Conservation (phyloP, 2,888 invertebrate species). For the Chironomus tentans region DNA sequence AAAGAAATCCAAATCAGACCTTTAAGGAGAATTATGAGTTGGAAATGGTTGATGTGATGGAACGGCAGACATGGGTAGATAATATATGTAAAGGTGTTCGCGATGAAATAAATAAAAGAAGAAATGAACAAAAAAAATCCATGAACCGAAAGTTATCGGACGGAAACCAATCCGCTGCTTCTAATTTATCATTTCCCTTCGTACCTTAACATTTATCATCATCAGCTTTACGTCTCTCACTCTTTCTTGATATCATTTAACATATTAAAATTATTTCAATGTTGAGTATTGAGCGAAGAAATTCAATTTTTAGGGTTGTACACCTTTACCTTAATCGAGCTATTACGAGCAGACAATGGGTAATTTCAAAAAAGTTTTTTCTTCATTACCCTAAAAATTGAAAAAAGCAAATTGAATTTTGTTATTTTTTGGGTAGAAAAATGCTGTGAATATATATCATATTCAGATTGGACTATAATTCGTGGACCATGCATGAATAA, state of each 20-base stretch:
- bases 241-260: slow-evolving; percentile 21
- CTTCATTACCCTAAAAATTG: no score
- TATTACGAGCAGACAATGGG: background rate
- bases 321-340: background rate
- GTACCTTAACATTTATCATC: slow-evolving; percentile 25
- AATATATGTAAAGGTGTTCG: background rate
- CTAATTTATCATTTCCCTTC: slow-evolving; percentile 26
- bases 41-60: background rate
- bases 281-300: no score
- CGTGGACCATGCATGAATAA: slow-evolving; percentile 26
- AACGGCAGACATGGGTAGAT: background rate
- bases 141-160: slow-evolving; percentile 24
- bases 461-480: slow-evolving; percentile 16
- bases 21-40: slow-evolving; percentile 25
- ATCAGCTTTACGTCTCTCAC: slow-evolving; percentile 12
- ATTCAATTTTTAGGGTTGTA: no score
- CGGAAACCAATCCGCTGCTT: slow-evolving; percentile 22
- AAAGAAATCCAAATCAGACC: background rate
- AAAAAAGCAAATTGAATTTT: background rate
- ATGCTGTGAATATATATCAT: background rate
- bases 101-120: background rate
- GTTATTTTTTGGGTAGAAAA: background rate
- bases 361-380: background rate
- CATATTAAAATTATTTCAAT: no score
- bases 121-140: background rate